A percentile compares a stretch with the other conserved stretches of the same genome.
Evolutionary conservation across 2,888 invertebrate genomes (phyloP).

Genomic region (Morpho deidamia): DNA sequence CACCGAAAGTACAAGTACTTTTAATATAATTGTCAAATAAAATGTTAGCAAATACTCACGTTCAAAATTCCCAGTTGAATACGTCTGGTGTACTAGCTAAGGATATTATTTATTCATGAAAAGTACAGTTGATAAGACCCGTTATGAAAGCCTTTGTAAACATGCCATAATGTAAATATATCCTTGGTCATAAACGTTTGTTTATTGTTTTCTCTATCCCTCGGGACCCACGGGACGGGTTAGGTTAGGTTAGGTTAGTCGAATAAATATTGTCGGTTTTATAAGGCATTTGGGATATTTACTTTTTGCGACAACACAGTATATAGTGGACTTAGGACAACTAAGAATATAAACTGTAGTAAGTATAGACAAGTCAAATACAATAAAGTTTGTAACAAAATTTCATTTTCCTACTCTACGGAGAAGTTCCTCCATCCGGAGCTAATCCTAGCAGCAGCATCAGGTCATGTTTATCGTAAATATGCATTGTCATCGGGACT

Average conservation of each 20-base stretch:
- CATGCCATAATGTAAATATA: constrained; percentile 15
- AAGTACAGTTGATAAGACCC: constrained; percentile 21
- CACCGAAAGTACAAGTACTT: too few relatives aligned
- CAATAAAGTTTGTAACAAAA: too few relatives aligned
- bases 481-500: too few relatives aligned
- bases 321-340: too few relatives aligned
- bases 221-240: background rate
- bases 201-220: constrained; percentile 15
- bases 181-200: constrained; percentile 9
- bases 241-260: background rate
- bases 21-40: background rate
- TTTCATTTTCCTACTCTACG: too few relatives aligned
- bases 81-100: constrained; percentile 11
- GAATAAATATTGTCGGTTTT: constrained; percentile 18
- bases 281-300: constrained; percentile 1
- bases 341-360: too few relatives aligned
- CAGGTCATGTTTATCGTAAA: too few relatives aligned
- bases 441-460: too few relatives aligned
- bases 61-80: constrained; percentile 14
- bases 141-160: constrained; percentile 1
- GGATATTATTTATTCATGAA: constrained; percentile 24
- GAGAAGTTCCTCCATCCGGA: too few relatives aligned
- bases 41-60: constrained; percentile 8
- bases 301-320: constrained; percentile 2
- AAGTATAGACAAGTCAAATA: too few relatives aligned